Base-by-base conservation (phyloP, 2,888 invertebrate species). In the Muscina levida region DNA sequence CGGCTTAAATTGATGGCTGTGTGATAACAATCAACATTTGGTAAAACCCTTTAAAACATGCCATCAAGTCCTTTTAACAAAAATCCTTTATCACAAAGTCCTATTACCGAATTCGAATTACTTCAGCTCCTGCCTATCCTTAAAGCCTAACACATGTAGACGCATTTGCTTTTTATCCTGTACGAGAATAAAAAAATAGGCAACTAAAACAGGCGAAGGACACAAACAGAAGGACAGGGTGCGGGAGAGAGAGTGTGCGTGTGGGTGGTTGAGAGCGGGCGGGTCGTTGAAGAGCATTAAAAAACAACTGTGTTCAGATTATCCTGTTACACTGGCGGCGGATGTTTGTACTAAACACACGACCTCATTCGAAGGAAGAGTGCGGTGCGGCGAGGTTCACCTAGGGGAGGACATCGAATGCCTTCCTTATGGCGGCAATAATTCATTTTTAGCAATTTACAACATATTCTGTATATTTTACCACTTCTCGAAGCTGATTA, bases 361-460 rank as follows among this genome's bases (percentile, higher is more conserved):
- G 68, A 77, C 76, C 79, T 81, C 62, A 2, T 5, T 48, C 22
- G 31, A 11, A 19, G 24, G 24, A n/a, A 2, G 53, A 22, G 19
- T n/a, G 19, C 19, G 48, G 10, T 19, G 48, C 19, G 13, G 8
- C 22, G 53, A 53, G 11, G 53, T 22, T 1, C 53, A 2, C 44
- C 2, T 44, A 10, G 31, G 31, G 11, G 13, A 44, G 10, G 5
- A 24, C 53, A 1, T 10, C 1, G 13, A 22, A 53, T 53, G 11
- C 11, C 53, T 83, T 82, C 82, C 81, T 82, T 85, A 82, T 86
- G 85, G 82, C 79, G 83, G 84, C 83, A 86, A 87, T 87, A 87
- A 87, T 86, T 87, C 87, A 87, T 86, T 86, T 86, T 86, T 81
- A 78, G 85, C 83, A 62, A 79, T 79, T 79, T 48, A 65, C 68